A percentile compares a stretch with the other conserved stretches of the same genome.
Conservation (phyloP, 1,140 invertebrate genomes). For the Semibalanus balanoides region DNA sequence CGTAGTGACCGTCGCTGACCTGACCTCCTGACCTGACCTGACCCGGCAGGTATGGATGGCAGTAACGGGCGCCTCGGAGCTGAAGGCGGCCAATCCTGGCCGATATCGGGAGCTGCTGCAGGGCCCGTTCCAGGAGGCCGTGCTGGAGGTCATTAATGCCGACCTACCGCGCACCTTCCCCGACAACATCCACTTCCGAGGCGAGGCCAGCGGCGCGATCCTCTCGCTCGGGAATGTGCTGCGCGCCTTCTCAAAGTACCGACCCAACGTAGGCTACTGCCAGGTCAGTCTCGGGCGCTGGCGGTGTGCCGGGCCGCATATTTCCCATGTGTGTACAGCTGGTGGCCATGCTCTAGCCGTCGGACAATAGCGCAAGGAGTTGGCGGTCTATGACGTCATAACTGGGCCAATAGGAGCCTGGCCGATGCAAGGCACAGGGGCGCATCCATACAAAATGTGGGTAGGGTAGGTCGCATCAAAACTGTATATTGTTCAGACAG, state of each 20-base stretch:
- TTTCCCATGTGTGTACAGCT: no score
- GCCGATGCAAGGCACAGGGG: no score
- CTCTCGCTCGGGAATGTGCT: conserved; percentile 59
- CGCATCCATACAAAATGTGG: no score
- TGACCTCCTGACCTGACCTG: conserved; percentile 21
- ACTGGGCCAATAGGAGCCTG: no score
- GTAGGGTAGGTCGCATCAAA: no score
- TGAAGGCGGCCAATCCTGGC: conserved; percentile 47
- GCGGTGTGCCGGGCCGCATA: no score
- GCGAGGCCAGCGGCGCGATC: conserved; percentile 46
- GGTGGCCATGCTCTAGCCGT: no score
- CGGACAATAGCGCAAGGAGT: no score
- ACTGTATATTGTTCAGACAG: no score
- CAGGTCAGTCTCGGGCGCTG: conserved; percentile 40
- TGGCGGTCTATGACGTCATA: no score
- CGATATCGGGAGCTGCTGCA: conserved; percentile 51
- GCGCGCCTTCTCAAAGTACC: conserved; percentile 75
- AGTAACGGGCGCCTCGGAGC: conserved; percentile 57
- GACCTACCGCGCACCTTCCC: conserved; percentile 81
- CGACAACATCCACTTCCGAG: conserved; percentile 81
- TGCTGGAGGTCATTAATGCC: conserved; percentile 63
- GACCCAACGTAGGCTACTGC: conserved; percentile 73
- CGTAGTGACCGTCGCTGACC: background rate
- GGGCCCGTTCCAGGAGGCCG: conserved; percentile 25
- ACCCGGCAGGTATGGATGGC: conserved; percentile 80